A percentile compares a stretch with the other conserved stretches of the same genome.
phyloP scores from a whole-genome alignment of 2,888 invertebrate species.

The Mythimna loreyi region DNA sequence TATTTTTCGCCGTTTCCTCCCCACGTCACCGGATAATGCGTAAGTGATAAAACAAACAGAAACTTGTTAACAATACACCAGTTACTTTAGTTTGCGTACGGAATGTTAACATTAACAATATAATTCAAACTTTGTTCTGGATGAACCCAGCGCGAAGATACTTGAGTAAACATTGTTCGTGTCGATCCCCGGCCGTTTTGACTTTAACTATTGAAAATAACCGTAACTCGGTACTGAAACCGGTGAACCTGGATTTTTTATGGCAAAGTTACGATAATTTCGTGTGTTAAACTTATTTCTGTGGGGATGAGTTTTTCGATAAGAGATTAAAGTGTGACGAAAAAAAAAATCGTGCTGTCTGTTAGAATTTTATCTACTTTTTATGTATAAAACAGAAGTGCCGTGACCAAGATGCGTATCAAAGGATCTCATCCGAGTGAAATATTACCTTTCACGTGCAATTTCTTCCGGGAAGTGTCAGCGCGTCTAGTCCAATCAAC shows the following conservation, averaged over 20 bases:
- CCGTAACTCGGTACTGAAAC: constrained; percentile 45
- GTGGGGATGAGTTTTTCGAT: constrained; percentile 43
- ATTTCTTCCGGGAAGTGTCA: constrained; percentile 78
- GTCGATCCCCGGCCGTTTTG: constrained; percentile 59
- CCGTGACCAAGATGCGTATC: constrained; percentile 71
- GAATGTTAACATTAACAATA: constrained; percentile 75
- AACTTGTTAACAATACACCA: constrained; percentile 73
- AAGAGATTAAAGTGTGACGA: constrained; percentile 52
- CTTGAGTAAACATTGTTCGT: constrained; percentile 66
- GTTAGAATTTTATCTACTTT: constrained; percentile 60
- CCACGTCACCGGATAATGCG: constrained; percentile 70
- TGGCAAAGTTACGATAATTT: constrained; percentile 53
- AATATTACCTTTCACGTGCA: constrained; percentile 81
- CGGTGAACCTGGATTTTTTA: constrained; percentile 54
- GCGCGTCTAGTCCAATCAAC: constrained; percentile 82
- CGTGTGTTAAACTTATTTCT: constrained; percentile 53
- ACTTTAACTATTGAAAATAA: constrained; percentile 66
- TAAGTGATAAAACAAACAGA: constrained; percentile 78
- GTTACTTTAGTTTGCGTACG: constrained; percentile 74
- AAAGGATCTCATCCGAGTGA: constrained; percentile 76
- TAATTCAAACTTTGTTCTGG: constrained; percentile 73
- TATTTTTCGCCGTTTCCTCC: constrained; percentile 76
- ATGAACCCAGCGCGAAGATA: constrained; percentile 70
- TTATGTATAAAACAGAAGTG: constrained; percentile 69
- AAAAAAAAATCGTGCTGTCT: constrained; percentile 38